phyloP scores from a whole-genome alignment of 2,888 invertebrate species.

The Nineta flava region DNA sequence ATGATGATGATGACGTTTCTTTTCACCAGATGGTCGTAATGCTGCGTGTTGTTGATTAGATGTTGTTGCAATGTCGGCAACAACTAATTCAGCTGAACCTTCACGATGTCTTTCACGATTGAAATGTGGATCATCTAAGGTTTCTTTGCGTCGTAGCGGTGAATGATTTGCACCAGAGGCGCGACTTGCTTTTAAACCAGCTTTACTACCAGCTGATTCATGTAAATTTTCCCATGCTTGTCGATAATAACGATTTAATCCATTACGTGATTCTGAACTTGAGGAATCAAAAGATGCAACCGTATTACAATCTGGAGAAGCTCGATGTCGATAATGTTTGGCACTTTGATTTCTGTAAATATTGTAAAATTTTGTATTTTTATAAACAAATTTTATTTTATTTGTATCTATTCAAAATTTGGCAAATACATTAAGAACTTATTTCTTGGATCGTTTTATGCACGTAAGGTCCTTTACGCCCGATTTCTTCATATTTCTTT shows the following conservation, averaged over 20 bases:
- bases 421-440: too few relatives aligned
- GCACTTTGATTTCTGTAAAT: constrained; percentile 57
- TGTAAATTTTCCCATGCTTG: constrained; percentile 90
- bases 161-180: constrained; percentile 28
- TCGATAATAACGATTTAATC: constrained; percentile 72
- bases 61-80: constrained; percentile 35
- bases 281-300: constrained; percentile 82
- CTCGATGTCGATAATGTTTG: constrained; percentile 77
- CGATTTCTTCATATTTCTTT: too few relatives aligned
- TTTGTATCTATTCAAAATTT: too few relatives aligned
- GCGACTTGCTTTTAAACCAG: constrained; percentile 18
- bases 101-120: constrained; percentile 31
- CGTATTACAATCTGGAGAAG: constrained; percentile 80
- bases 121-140: constrained; percentile 42
- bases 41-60: constrained; percentile 15
- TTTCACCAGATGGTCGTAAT: constrained; percentile 34
- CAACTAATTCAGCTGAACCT: constrained; percentile 55
- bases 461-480: too few relatives aligned
- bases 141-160: constrained; percentile 51
- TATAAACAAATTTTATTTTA: too few relatives aligned
- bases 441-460: too few relatives aligned
- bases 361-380: too few relatives aligned
- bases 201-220: constrained; percentile 54
- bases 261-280: constrained; percentile 66
- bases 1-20: constrained; percentile 56